Base-by-base conservation (phyloP, 2,888 invertebrate genomes). In the Biston betularia region DNA sequence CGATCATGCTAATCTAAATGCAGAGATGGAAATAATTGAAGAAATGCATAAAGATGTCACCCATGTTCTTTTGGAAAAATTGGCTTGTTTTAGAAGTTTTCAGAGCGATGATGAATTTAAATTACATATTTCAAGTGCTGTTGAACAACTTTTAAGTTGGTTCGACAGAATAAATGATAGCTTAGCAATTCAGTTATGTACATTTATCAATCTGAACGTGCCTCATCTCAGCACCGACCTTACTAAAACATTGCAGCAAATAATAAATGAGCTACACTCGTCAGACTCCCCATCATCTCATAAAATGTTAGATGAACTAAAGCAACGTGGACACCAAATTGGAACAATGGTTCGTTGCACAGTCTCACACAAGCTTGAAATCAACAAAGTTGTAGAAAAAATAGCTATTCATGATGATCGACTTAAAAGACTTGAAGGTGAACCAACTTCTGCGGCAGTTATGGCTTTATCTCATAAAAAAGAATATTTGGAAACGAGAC, bases 11-110 rank as follows among this genome's bases (percentile, higher is more conserved):
- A 79, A 88, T 70, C 66, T 93, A 56, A 56, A 73, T 45, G 78
- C 89, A 4, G 93, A 93, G 54, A 70, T 89, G 55, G 93, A 93
- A 86, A 88, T 93, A 63, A 79, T 93, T 33, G 89, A 90, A 80
- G 91, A 88, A 34, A 93, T 93, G 93, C 88, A 93, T 63, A 83
- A 81, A 73, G 88, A 89, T 14, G 83, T 87, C 12, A 80, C 75
- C 0, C 63, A 67, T 63, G 52, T 65, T 44, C 83, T 93, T 61
- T 70, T 82, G 49, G 84, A 88, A 24, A 88, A 87, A 78, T 70
- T 88, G 9, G 87, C 83, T 75, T 87, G 84, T 70, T 88, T 89
- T 45, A 83, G 81, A 74, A 83, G 75, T 59, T 83, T 73, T 70
- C 70, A 77, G 46, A 75, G 78, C 66, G 78, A 84, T 24, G 75